Conservation (phyloP, 2,113 vertebrate genomes). For the Zosterops lateralis region DNA sequence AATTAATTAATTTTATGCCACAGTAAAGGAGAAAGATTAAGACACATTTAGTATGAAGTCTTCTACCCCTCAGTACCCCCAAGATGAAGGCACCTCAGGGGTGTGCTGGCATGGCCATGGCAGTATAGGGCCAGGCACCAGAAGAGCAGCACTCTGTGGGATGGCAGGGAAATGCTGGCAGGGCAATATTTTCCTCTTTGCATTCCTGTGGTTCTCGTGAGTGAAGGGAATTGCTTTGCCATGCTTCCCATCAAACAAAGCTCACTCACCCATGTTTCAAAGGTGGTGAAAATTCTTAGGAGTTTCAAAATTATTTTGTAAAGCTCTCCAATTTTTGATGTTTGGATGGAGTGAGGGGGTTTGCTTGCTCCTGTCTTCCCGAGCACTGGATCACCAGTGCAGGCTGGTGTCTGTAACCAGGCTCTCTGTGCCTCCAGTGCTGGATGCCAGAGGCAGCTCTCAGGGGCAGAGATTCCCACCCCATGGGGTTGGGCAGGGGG, state of each 20-base stretch:
- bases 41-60: not conserved
- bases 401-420: not conserved
- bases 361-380: not conserved
- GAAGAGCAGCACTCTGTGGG: not conserved
- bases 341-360: not conserved
- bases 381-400: not conserved
- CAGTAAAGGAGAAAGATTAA: not conserved
- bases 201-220: not conserved
- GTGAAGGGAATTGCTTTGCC: not conserved
- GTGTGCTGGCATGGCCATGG: not conserved
- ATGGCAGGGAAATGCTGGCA: not conserved
- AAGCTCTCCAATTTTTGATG: not conserved
- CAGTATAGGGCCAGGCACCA: not conserved
- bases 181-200: not conserved
- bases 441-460: not conserved
- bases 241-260: not conserved
- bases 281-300: not conserved
- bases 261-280: not conserved
- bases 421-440: not conserved
- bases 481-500: fast-evolving
- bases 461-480: not conserved
- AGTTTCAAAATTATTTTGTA: not conserved
- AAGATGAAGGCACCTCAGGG: not conserved
- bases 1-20: not conserved
- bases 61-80: not conserved